Evolutionary conservation across 2,888 invertebrate species (phyloP).

Genomic region (Biston stratarius): DNA sequence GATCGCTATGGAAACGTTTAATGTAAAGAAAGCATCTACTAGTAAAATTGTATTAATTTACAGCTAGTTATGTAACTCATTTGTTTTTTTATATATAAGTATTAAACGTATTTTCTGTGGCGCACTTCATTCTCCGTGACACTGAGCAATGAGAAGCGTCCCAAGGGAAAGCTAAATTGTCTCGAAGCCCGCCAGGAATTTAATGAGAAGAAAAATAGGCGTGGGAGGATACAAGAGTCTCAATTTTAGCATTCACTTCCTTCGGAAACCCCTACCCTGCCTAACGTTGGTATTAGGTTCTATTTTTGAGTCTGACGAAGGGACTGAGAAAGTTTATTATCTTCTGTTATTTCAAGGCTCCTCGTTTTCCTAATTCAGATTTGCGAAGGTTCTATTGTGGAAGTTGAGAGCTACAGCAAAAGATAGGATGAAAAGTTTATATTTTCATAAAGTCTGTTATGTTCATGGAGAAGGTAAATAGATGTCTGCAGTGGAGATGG

Average conservation of each 20-base stretch:
- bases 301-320: constrained; percentile 26
- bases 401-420: constrained; percentile 25
- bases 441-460: constrained; percentile 35
- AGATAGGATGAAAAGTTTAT: constrained; percentile 34
- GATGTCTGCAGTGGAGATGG: constrained; percentile 50
- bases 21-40: constrained; percentile 15
- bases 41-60: background rate
- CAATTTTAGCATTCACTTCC: constrained; percentile 38
- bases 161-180: constrained; percentile 47
- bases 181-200: constrained; percentile 46
- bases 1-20: constrained; percentile 28
- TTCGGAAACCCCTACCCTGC: background rate
- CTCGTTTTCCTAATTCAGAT: constrained; percentile 27
- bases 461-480: constrained; percentile 35
- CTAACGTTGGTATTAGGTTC: constrained; percentile 27
- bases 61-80: background rate
- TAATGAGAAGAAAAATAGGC: constrained; percentile 49
- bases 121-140: constrained; percentile 36
- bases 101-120: constrained; percentile 24
- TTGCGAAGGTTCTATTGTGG: constrained; percentile 23
- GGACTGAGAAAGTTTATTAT: constrained; percentile 20
- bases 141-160: constrained; percentile 45
- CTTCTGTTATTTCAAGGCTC: constrained; percentile 18
- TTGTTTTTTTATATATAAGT: background rate
- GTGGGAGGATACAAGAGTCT: constrained; percentile 38